These are phyloP conservation scores for Mormyrus iriodes DNA, from an alignment of 2,113 vertebrate genomes.

Conservation along the genomic window DNA sequence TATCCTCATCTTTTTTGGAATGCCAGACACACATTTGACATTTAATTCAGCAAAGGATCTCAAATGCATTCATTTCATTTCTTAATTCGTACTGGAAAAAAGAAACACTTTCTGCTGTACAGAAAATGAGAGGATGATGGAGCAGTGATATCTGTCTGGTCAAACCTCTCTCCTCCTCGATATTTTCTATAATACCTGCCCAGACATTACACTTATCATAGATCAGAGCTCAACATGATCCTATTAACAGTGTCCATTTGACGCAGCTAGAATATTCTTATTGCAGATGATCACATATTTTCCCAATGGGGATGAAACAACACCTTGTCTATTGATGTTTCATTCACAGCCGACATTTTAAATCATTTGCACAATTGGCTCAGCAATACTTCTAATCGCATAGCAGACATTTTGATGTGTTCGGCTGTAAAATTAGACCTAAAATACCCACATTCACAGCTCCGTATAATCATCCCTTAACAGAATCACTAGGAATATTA, in stretches of 20 bases:
- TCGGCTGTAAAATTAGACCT: neutral
- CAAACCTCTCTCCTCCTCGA: neutral
- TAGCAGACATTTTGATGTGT: neutral
- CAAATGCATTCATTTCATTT: neutral
- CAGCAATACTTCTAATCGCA: neutral
- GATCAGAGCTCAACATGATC: neutral
- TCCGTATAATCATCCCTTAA: neutral
- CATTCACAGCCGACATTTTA: neutral
- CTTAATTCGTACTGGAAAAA: neutral
- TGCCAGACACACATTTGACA: neutral
- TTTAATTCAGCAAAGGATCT: neutral
- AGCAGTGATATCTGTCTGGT: neutral
- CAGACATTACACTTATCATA: neutral
- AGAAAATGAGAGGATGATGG: neutral
- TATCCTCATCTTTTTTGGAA: neutral
- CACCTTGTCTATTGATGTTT: neutral
- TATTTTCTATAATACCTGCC: neutral
- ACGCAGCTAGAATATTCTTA: neutral
- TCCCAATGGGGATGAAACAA: neutral
- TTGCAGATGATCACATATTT: neutral
- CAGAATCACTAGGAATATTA: neutral
- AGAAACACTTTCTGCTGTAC: neutral
- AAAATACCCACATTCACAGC: neutral
- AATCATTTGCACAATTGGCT: neutral
- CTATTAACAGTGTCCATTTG: neutral